A percentile compares a stretch with the other conserved stretches of the same genome.
Evolutionary conservation across 1,140 invertebrate species (phyloP).

Genomic region (Chironomus tepperi): DNA sequence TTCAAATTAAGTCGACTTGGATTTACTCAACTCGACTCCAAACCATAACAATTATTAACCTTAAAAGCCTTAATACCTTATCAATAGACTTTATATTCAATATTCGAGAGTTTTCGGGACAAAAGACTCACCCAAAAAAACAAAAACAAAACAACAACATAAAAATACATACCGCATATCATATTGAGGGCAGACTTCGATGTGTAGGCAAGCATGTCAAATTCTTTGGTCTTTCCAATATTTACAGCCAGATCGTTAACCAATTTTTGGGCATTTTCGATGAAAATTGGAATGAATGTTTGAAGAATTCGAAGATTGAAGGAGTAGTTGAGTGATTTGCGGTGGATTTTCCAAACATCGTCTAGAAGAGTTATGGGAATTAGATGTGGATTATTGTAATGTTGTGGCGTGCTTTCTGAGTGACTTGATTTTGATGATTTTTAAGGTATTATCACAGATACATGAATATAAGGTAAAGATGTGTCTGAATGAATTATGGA

Average conservation of each 20-base stretch:
- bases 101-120: no score
- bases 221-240: not conserved
- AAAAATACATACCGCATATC: not conserved
- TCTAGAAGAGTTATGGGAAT: not conserved
- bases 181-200: not conserved
- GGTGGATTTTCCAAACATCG: constrained; percentile 15
- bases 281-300: constrained; percentile 24
- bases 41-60: no score
- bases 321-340: constrained; percentile 13
- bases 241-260: not conserved
- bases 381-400: no score
- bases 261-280: constrained; percentile 20
- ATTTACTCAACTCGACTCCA: no score
- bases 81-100: no score
- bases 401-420: no score
- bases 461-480: no score
- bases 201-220: constrained; percentile 10
- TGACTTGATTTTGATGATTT: no score
- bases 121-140: not conserved
- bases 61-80: no score
- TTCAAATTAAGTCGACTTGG: no score
- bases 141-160: not conserved
- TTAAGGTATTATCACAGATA: no score
- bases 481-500: no score
- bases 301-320: constrained; percentile 24